A percentile compares a stretch with the other conserved stretches of the same genome.
phyloP scores from a whole-genome alignment of 2,888 invertebrate genomes.

The Drosophila emarginata region DNA sequence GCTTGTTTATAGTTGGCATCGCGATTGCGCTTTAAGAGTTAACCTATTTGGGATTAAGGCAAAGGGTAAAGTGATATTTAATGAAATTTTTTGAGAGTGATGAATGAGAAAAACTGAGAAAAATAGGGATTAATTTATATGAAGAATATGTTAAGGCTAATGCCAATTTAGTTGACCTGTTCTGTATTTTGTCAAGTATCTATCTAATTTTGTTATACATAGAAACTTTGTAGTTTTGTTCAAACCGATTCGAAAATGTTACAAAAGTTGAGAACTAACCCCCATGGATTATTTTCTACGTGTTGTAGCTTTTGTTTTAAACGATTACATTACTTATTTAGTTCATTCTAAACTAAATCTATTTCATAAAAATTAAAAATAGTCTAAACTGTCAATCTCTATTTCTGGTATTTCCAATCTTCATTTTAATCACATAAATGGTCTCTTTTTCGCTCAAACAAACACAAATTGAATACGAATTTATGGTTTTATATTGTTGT shows the following conservation, averaged over 20 bases:
- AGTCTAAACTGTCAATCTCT: no score
- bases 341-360: no score
- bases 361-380: no score
- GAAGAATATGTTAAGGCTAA: background rate
- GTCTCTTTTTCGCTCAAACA: background rate
- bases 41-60: slow-evolving; percentile 5
- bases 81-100: background rate
- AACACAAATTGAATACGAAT: background rate
- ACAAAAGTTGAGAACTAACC: no score
- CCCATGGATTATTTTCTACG: no score
- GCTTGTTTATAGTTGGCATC: background rate
- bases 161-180: background rate
- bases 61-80: background rate
- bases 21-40: slow-evolving; percentile 20
- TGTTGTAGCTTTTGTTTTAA: no score
- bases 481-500: background rate
- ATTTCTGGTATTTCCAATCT: background rate
- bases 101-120: background rate
- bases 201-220: no score
- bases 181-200: no score
- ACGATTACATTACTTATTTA: no score
- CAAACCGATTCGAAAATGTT: no score
- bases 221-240: no score
- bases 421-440: background rate
- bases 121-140: background rate